Conservation (phyloP, 2,888 invertebrate species). For the Drosophila algonquin region DNA sequence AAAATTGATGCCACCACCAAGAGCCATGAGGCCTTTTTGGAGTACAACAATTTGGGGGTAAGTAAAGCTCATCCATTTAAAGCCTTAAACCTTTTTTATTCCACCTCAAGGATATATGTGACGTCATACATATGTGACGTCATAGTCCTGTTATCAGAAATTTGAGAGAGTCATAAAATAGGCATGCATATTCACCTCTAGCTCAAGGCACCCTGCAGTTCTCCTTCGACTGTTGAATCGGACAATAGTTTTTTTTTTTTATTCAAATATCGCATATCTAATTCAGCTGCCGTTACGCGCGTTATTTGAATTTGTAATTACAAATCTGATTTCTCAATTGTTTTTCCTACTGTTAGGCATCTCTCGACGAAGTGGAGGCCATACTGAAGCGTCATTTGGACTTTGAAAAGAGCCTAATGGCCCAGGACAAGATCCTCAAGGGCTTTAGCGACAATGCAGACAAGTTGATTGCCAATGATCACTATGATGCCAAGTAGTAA, state of each 20-base stretch:
- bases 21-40: slow-evolving; percentile 96
- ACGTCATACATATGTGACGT: neutral
- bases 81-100: no score
- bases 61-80: slow-evolving; percentile 75
- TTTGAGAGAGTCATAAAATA: no score
- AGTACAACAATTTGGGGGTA: slow-evolving; percentile 93
- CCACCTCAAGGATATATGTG: neutral
- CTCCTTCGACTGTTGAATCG: no score
- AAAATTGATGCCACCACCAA: slow-evolving; percentile 97
- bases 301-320: neutral
- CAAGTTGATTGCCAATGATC: slow-evolving; percentile 90
- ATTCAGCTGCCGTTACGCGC: neutral
- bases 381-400: slow-evolving; percentile 96
- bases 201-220: no score
- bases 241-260: neutral
- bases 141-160: no score
- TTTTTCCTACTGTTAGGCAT: slow-evolving; percentile 85
- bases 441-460: slow-evolving; percentile 93
- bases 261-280: neutral
- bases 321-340: neutral
- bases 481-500: slow-evolving; percentile 92
- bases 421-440: slow-evolving; percentile 95
- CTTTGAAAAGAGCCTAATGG: slow-evolving; percentile 94
- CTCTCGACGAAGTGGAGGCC: slow-evolving; percentile 95
- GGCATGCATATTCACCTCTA: no score